phyloP scores from a whole-genome alignment of 1,140 invertebrate species.

The Sarcophaga peregrina region DNA sequence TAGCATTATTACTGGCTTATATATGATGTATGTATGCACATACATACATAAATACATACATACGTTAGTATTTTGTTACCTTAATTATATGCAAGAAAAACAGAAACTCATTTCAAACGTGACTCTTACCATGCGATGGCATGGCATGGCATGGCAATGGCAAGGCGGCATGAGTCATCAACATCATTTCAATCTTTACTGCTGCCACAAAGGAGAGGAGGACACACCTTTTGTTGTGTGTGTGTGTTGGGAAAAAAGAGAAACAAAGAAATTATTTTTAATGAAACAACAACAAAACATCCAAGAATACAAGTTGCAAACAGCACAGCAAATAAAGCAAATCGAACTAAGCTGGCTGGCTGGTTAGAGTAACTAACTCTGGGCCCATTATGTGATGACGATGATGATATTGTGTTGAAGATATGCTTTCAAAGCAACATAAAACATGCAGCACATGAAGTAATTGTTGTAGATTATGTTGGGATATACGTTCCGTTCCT shows the following conservation, averaged over 20 bases:
- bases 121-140: background rate
- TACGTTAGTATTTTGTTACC: background rate
- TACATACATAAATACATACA: background rate
- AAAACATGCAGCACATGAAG: background rate
- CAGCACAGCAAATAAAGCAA: no score
- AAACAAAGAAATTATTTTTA: background rate
- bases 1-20: no score
- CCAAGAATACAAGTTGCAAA: no score
- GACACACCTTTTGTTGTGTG: constrained; percentile 3
- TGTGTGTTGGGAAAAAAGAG: background rate
- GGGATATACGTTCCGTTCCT: background rate
- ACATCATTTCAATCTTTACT: background rate
- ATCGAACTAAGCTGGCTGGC: no score
- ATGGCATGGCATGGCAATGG: no score
- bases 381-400: constrained; percentile 1
- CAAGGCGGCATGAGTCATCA: background rate
- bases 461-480: background rate
- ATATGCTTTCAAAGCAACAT: background rate
- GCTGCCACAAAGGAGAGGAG: background rate
- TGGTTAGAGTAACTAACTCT: no score
- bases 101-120: constrained; percentile 17
- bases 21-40: background rate
- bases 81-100: constrained; percentile 22
- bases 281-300: background rate
- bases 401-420: background rate